Percentiles rank a stretch among this genome's conserved stretches.
Evolutionary conservation across 2,113 vertebrate species (phyloP).

Genomic region (Hippocampus zosterae): DNA sequence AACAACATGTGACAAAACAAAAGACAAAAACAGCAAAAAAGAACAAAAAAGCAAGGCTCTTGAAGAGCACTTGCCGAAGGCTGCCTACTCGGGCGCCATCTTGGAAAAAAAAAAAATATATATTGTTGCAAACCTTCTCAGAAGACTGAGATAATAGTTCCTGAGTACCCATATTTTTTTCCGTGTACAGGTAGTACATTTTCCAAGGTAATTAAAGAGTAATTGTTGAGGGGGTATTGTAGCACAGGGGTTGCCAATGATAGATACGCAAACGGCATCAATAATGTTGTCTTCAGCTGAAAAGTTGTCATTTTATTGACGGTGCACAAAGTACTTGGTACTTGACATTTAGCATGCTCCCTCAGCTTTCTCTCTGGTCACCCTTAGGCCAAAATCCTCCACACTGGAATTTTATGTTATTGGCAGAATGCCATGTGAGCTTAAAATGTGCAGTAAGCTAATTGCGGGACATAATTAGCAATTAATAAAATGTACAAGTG

Average conservation of each 20-base stretch:
- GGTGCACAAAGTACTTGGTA: conserved; percentile 1
- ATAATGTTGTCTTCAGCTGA: background rate
- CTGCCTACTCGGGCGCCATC: too few relatives aligned
- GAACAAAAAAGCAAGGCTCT: too few relatives aligned
- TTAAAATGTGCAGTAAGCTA: background rate
- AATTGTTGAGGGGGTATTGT: background rate
- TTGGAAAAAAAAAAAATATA: too few relatives aligned
- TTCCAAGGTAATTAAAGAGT: background rate
- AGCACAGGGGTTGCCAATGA: background rate
- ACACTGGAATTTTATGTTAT: background rate
- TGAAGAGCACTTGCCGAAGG: too few relatives aligned
- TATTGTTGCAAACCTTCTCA: background rate
- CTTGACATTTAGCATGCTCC: conserved; percentile 6
- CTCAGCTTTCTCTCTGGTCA: background rate
- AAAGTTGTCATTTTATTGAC: conserved; percentile 4
- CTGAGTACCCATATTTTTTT: background rate
- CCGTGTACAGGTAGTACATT: background rate
- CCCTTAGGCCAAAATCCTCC: background rate
- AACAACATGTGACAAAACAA: too few relatives aligned
- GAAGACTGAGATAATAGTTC: background rate
- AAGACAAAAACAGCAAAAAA: too few relatives aligned
- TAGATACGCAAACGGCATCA: background rate
- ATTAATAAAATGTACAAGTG: conserved; percentile 4
- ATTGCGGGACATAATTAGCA: conserved; percentile 1
- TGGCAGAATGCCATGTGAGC: background rate